These are phyloP conservation scores for Noctua fimbriata DNA, from an alignment of 2,888 invertebrate species.

Conservation along the genomic window DNA sequence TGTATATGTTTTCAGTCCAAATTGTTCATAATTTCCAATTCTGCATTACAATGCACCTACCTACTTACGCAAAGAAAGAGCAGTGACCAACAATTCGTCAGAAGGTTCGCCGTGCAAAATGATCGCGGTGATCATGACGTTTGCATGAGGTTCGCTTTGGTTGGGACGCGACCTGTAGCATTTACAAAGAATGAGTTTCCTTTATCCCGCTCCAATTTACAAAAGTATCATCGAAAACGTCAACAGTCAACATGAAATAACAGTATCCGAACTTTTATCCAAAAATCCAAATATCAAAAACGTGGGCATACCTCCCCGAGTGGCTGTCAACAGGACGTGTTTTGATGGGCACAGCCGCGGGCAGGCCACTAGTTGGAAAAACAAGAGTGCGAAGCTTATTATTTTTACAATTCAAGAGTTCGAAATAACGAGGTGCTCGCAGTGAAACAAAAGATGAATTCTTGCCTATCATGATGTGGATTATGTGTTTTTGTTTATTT, in stretches of 20 bases:
- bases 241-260: constrained; percentile 39
- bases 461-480: constrained; percentile 12
- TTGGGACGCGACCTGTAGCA: neutral
- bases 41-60: neutral
- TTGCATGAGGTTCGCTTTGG: neutral
- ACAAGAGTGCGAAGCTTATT: constrained; percentile 55
- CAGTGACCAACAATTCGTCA: neutral
- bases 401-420: constrained; percentile 64
- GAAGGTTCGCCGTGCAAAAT: neutral
- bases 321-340: constrained; percentile 40
- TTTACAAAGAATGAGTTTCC: neutral
- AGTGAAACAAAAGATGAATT: constrained; percentile 52
- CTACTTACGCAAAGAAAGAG: neutral
- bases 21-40: neutral
- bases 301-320: constrained; percentile 13
- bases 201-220: constrained; percentile 32
- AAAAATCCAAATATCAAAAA: constrained; percentile 39
- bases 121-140: neutral
- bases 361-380: constrained; percentile 48
- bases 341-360: constrained; percentile 45
- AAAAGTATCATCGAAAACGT: constrained; percentile 26
- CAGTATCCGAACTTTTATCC: constrained; percentile 20
- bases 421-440: constrained; percentile 57
- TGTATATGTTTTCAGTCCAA: neutral
- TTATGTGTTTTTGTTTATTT: constrained; percentile 27